A percentile compares a stretch with the other conserved stretches of the same genome.
Evolutionary conservation across 2,888 invertebrate species (phyloP).

Genomic region (Creontiades dilutus): DNA sequence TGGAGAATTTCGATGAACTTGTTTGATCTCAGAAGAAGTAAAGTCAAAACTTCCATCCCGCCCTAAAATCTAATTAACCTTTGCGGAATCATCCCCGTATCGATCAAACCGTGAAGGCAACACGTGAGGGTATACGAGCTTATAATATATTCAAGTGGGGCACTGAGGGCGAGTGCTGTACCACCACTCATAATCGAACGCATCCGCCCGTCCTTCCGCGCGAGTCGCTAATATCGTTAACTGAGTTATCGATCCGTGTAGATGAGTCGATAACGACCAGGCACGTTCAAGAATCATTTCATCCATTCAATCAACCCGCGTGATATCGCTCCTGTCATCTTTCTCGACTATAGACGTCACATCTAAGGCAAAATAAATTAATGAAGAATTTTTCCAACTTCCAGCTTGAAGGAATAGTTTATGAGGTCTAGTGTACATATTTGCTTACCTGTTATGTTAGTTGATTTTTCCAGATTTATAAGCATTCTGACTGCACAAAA

Average conservation of each 20-base stretch:
- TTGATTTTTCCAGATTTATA: too few relatives aligned
- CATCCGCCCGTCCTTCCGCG: not conserved
- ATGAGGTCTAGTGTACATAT: too few relatives aligned
- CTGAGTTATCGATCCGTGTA: not conserved
- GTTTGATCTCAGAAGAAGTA: too few relatives aligned
- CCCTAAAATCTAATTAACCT: too few relatives aligned
- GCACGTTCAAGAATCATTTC: not conserved
- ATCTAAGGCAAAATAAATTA: not conserved
- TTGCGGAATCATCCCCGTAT: not conserved
- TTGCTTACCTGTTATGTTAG: too few relatives aligned
- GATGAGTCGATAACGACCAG: not conserved
- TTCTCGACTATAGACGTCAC: not conserved
- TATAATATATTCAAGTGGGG: not conserved
- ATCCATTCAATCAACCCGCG: not conserved
- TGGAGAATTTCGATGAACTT: too few relatives aligned
- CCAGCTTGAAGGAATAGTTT: too few relatives aligned
- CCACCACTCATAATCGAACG: not conserved
- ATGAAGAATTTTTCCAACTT: too few relatives aligned
- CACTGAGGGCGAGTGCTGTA: not conserved
- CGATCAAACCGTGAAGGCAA: not conserved
- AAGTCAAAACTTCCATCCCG: too few relatives aligned
- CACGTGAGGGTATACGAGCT: not conserved
- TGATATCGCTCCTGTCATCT: not conserved
- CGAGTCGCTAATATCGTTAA: constrained; percentile 2
- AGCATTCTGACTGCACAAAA: too few relatives aligned